These are phyloP conservation scores for Drosophila macrospina DNA, from an alignment of 2,888 invertebrate species.

Conservation along the genomic window DNA sequence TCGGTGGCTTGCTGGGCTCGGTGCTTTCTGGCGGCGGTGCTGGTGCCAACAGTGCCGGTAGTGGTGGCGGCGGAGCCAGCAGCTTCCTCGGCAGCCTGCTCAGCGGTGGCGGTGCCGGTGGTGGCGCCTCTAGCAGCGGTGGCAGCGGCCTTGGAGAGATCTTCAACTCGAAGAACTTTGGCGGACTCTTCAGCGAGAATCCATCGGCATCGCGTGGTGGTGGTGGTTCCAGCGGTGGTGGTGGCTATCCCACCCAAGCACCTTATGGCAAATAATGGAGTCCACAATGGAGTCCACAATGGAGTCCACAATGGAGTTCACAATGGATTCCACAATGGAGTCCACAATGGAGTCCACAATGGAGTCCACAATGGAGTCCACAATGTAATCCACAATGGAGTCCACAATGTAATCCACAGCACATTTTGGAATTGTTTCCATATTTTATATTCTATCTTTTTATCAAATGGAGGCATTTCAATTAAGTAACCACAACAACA, in stretches of 20 bases:
- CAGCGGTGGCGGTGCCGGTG: conserved; percentile 54
- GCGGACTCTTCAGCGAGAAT: conserved; percentile 85
- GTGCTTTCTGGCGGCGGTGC: conserved; percentile 75
- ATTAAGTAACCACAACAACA: conserved; percentile 39
- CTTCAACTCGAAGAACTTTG: conserved; percentile 82
- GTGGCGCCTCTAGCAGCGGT: conserved; percentile 49
- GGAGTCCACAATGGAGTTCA: neutral
- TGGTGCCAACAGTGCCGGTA: conserved; percentile 22
- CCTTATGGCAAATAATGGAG: conserved; percentile 70
- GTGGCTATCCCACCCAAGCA: conserved; percentile 84
- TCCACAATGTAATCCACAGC: neutral
- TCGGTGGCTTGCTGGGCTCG: conserved; percentile 78
- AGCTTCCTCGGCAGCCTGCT: conserved; percentile 72
- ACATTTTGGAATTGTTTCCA: conserved; percentile 5
- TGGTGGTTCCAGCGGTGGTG: conserved; percentile 33
- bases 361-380: neutral
- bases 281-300: neutral
- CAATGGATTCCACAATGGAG: neutral
- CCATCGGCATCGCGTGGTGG: conserved; percentile 68
- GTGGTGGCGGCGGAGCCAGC: conserved; percentile 61
- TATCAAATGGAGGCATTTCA: conserved; percentile 60
- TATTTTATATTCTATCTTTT: conserved; percentile 24
- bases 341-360: neutral
- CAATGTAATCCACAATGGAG: neutral
- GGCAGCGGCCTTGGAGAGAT: conserved; percentile 79